Conservation (phyloP, 2,888 invertebrate genomes). For the Merodon equestris region DNA sequence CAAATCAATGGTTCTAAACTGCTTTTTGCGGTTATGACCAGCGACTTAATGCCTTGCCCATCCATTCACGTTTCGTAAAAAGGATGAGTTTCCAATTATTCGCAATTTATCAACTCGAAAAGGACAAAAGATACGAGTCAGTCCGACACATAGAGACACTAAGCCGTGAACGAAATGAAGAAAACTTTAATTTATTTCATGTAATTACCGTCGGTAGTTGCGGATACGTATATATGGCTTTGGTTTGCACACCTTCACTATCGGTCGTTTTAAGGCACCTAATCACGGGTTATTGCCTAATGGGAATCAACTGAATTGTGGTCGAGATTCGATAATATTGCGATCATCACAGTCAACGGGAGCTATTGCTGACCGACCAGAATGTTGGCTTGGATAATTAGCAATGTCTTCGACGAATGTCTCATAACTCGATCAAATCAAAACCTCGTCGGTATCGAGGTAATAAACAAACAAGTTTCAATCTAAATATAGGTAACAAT, state of each 20-base stretch:
- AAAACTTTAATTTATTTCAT: constrained; percentile 48
- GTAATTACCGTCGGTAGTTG: constrained; percentile 41
- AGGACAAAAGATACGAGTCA: constrained; percentile 45
- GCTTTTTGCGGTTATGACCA: constrained; percentile 57
- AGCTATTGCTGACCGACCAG: constrained; percentile 2
- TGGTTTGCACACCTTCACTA: background rate
- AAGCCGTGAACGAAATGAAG: background rate
- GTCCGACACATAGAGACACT: background rate
- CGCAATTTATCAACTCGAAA: constrained; percentile 47
- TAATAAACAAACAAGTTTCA: constrained; percentile 37
- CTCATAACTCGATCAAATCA: background rate
- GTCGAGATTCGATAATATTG: constrained; percentile 29
- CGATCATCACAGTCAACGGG: no score
- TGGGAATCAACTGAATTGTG: constrained; percentile 5
- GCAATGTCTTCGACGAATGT: constrained; percentile 13
- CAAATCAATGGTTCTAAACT: constrained; percentile 52
- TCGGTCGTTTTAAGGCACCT: constrained; percentile 34
- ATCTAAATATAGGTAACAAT: constrained; percentile 28
- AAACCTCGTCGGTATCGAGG: background rate
- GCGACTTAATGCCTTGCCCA: constrained; percentile 23
- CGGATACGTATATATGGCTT: constrained; percentile 42
- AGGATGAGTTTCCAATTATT: constrained; percentile 58
- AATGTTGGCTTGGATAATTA: no score
- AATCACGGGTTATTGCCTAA: constrained; percentile 31
- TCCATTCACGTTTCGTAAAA: constrained; percentile 6